A percentile compares a stretch with the other conserved stretches of the same genome.
These are phyloP conservation scores for Rhegmatorhina hoffmannsi DNA, from an alignment of 2,113 vertebrate genomes.

Conservation along the genomic window DNA sequence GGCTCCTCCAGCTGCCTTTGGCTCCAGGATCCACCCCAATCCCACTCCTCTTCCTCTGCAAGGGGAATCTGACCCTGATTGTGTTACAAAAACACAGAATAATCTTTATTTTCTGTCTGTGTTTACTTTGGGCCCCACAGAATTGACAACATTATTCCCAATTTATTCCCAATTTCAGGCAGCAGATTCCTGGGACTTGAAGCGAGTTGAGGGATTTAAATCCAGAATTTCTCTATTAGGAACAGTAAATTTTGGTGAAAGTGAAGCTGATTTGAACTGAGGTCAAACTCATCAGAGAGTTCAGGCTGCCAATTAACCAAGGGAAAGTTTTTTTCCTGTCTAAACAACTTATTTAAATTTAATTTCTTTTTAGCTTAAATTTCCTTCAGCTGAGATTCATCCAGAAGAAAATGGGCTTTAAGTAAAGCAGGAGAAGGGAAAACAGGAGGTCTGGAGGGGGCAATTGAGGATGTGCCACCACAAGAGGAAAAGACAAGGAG, in stretches of 20 bases:
- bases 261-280: neutral
- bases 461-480: fast-evolving
- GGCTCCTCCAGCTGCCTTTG: slow-evolving; percentile 31
- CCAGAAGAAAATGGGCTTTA: neutral
- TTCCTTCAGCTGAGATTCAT: neutral
- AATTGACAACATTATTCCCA: neutral
- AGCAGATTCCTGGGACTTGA: neutral
- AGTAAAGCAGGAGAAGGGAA: neutral
- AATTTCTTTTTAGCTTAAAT: neutral
- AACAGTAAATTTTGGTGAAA: neutral
- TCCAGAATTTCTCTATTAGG: neutral
- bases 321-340: neutral
- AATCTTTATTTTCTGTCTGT: slow-evolving; percentile 37
- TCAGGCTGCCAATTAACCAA: neutral
- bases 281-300: neutral
- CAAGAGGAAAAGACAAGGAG: too few species aligned
- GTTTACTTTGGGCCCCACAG: neutral
- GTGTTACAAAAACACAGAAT: slow-evolving; percentile 8
- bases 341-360: neutral
- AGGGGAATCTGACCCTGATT: slow-evolving; percentile 52
- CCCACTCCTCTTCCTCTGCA: slow-evolving; percentile 32
- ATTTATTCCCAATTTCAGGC: neutral
- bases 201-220: neutral
- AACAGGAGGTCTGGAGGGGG: neutral
- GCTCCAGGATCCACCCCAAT: slow-evolving; percentile 43